These are phyloP conservation scores for Battus philenor DNA, from an alignment of 1,140 invertebrate species.

Conservation along the genomic window DNA sequence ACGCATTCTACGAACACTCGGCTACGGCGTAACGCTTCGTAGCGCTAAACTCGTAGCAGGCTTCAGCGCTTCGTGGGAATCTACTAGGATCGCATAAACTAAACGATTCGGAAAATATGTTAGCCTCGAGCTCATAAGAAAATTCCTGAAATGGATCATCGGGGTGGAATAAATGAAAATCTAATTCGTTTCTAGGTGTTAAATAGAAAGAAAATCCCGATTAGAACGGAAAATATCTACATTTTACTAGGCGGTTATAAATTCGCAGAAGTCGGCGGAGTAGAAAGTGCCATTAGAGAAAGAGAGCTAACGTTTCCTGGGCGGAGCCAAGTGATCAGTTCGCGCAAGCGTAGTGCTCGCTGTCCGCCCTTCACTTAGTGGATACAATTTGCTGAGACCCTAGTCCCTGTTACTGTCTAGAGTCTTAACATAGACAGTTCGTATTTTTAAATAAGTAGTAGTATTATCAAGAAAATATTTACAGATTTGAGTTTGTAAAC, in stretches of 20 bases:
- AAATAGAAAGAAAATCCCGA: constrained; percentile 65
- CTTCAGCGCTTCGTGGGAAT: constrained; percentile 36
- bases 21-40: constrained; percentile 18
- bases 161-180: constrained; percentile 44
- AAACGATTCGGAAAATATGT: constrained; percentile 16
- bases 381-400: too few species aligned
- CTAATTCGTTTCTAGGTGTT: constrained; percentile 47
- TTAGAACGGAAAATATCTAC: constrained; percentile 73
- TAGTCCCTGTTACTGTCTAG: too few species aligned
- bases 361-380: too few species aligned
- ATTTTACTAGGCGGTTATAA: constrained; percentile 52
- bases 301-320: constrained; percentile 35
- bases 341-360: constrained; percentile 44
- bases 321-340: constrained; percentile 28
- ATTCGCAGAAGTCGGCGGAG: constrained; percentile 11
- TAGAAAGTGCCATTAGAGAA: constrained; percentile 29
- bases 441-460: too few species aligned
- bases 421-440: too few species aligned
- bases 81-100: constrained; percentile 35
- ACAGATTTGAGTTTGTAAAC: too few species aligned
- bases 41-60: constrained; percentile 32
- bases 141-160: constrained; percentile 17
- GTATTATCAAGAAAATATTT: too few species aligned
- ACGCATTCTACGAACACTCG: too few species aligned
- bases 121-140: constrained; percentile 23